These are phyloP conservation scores for Beroe ovata DNA, from an alignment of 37 sponge, comb jelly and placozoan species.

Conservation along the genomic window DNA sequence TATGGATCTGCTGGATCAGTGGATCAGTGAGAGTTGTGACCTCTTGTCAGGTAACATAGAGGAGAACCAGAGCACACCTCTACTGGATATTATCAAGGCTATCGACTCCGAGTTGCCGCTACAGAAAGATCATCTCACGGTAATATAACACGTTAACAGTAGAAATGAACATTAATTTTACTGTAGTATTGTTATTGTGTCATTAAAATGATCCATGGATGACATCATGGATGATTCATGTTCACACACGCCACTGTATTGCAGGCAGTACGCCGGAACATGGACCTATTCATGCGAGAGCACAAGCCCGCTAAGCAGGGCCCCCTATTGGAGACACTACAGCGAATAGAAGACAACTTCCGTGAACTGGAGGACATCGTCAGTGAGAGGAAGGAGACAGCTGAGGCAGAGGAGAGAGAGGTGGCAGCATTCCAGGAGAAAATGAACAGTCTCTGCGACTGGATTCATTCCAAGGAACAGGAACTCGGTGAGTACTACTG, in stretches of 20 bases:
- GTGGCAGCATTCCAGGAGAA: conserved; percentile 63
- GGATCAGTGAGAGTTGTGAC: conserved; percentile 55
- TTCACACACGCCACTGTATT: too few species aligned
- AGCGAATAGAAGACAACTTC: conserved; percentile 14
- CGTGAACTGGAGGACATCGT: conserved; percentile 40
- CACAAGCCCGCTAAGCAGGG: conserved; percentile 22
- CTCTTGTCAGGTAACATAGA: conserved; percentile 23
- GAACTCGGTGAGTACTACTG: conserved; percentile 29
- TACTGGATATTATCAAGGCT: conserved; percentile 41
- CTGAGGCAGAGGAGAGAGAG: conserved; percentile 1
- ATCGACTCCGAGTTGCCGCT: neutral
- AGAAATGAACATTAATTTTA: too few species aligned
- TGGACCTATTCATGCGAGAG: conserved; percentile 27
- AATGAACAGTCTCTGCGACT: conserved; percentile 36
- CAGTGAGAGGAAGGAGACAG: conserved; percentile 14
- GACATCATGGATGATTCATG: too few species aligned
- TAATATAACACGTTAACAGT: too few species aligned
- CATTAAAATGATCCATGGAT: too few species aligned
- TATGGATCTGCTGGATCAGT: neutral
- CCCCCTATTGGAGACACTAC: neutral
- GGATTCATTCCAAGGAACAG: conserved; percentile 67
- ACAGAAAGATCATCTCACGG: conserved; percentile 7
- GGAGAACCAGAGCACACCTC: neutral
- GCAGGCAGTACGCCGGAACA: conserved; percentile 19
- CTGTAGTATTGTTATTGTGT: too few species aligned